Conservation (phyloP, 2,797 vertebrate species). For the Myotis daubentonii region DNA sequence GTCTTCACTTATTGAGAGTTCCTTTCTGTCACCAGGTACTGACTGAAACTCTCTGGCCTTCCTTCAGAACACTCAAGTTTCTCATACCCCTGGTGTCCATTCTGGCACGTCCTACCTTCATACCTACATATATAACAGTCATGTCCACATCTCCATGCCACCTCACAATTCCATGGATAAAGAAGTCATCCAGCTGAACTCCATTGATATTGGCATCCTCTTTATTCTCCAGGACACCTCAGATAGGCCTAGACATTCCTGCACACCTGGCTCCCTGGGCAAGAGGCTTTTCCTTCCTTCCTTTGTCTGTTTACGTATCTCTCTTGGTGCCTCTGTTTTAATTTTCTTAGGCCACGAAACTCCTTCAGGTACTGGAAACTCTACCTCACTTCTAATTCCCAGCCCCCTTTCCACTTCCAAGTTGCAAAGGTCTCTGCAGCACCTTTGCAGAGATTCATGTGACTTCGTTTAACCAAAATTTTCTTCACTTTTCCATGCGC, state of each 20-base stretch:
- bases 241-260: not conserved
- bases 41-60: not conserved
- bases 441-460: not conserved
- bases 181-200: not conserved
- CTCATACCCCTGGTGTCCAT: not conserved
- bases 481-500: not conserved
- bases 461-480: not conserved
- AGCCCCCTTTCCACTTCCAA: not conserved
- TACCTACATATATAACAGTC: not conserved
- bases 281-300: not conserved
- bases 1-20: not conserved
- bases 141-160: not conserved
- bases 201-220: not conserved
- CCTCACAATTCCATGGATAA: not conserved
- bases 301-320: not conserved
- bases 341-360: slow-evolving; percentile 39
- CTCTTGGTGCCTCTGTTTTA: not conserved
- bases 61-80: not conserved
- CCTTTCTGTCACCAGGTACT: not conserved
- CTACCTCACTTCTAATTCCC: not conserved
- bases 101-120: not conserved
- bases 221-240: slow-evolving; percentile 44
- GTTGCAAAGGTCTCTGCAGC: not conserved
- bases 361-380: not conserved
- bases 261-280: not conserved